Conservation (phyloP, 37 sponge, comb jelly and placozoan genomes). For the Spongilla lacustris region DNA sequence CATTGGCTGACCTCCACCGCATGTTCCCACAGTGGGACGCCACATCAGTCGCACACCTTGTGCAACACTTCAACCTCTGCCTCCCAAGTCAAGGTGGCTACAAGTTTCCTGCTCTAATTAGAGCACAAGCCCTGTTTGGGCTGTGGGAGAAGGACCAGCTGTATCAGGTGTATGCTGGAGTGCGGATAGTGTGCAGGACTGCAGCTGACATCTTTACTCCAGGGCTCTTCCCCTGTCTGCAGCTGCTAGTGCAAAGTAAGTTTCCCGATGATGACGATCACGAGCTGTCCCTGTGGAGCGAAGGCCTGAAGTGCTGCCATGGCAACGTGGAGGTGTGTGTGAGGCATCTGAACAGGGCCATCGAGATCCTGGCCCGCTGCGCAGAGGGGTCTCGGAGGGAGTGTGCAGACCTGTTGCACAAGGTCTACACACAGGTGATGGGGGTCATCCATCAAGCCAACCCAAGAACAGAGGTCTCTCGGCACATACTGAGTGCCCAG, state of each 20-base stretch:
- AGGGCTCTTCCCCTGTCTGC: conserved; percentile 69
- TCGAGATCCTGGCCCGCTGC: conserved; percentile 80
- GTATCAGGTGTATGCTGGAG: conserved; percentile 74
- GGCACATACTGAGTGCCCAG: conserved; percentile 60
- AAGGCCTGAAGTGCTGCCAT: conserved; percentile 85
- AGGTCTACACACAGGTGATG: conserved; percentile 60
- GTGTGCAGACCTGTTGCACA: conserved; percentile 77
- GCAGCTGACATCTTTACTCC: conserved; percentile 71
- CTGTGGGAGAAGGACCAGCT: conserved; percentile 80
- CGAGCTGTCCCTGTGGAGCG: conserved; percentile 84
- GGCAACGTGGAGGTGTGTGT: conserved; percentile 82
- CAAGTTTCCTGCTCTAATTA: conserved; percentile 84
- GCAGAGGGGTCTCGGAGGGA: conserved; percentile 55
- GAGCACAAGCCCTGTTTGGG: conserved; percentile 78
- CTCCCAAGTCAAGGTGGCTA: conserved; percentile 22
- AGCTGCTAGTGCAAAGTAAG: conserved; percentile 43
- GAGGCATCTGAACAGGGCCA: conserved; percentile 26
- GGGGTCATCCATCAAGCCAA: conserved; percentile 35
- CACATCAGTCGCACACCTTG: conserved; percentile 66
- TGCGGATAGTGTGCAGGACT: conserved; percentile 47
- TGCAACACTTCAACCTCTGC: conserved; percentile 92
- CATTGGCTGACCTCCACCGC: conserved; percentile 50
- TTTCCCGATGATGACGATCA: conserved; percentile 87
- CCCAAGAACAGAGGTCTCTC: conserved; percentile 64
- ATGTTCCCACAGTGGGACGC: conserved; percentile 74